These are phyloP conservation scores for Vimba vimba DNA, from an alignment of 2,113 vertebrate genomes.

Conservation along the genomic window DNA sequence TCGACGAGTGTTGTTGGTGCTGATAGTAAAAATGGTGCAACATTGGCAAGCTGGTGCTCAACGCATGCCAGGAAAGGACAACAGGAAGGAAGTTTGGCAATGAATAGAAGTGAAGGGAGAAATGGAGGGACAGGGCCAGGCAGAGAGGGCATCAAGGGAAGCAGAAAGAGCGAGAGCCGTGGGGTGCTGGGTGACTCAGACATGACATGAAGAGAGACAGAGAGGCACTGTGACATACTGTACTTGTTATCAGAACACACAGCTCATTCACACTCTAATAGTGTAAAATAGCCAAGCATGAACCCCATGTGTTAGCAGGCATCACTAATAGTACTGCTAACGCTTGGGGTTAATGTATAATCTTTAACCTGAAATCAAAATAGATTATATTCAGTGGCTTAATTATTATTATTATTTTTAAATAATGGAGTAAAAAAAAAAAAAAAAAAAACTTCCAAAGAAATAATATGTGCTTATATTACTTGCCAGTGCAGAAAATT, in stretches of 20 bases:
- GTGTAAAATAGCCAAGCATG: background rate
- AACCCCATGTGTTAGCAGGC: background rate
- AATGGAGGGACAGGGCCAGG: constrained; percentile 21
- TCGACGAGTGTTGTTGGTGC: constrained; percentile 1
- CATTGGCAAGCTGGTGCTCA: constrained; percentile 25
- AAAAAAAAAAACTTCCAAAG: background rate
- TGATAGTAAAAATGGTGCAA: constrained; percentile 35
- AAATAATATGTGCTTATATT: background rate
- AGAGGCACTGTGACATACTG: constrained; percentile 24
- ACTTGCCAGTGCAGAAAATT: background rate
- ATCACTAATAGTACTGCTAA: background rate
- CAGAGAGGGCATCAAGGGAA: constrained; percentile 41
- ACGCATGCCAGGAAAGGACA: constrained; percentile 33
- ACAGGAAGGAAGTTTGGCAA: constrained; percentile 42
- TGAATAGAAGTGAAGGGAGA: constrained; percentile 5
- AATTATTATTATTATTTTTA: background rate
- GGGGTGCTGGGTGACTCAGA: constrained; percentile 61
- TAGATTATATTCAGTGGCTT: background rate
- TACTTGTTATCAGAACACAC: constrained; percentile 13
- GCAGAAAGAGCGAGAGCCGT: constrained; percentile 41
- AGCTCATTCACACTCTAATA: constrained; percentile 22
- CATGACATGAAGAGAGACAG: constrained; percentile 27
- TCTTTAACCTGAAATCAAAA: background rate
- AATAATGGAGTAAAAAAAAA: no score
- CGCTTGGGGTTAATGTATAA: background rate